Conservation (phyloP, 2,888 invertebrate species). For the Argyresthia albistria region DNA sequence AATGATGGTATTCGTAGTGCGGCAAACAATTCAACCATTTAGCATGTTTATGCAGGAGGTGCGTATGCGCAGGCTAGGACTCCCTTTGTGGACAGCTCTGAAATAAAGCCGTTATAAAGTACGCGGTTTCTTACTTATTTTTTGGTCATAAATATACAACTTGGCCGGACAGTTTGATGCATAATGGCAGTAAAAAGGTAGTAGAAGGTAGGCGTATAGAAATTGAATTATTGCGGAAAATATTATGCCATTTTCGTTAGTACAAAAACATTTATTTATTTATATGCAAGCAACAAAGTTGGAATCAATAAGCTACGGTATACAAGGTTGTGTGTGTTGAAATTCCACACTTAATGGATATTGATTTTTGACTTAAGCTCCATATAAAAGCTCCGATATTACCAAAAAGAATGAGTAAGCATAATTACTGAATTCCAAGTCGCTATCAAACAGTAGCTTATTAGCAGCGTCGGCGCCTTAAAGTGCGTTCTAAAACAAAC, state of each 20-base stretch:
- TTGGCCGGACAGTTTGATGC: slow-evolving; percentile 1
- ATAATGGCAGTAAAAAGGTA: neutral
- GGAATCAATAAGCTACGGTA: too few species aligned
- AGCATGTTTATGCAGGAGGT: slow-evolving; percentile 51
- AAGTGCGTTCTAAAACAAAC: slow-evolving; percentile 40
- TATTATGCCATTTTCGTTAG: too few species aligned
- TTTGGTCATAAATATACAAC: neutral
- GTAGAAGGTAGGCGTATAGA: neutral
- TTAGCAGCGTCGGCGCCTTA: slow-evolving; percentile 14
- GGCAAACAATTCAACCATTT: slow-evolving; percentile 56
- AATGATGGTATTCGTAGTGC: slow-evolving; percentile 27
- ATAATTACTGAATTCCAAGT: neutral
- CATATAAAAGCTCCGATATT: too few species aligned
- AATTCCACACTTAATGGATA: too few species aligned
- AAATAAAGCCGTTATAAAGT: slow-evolving; percentile 12
- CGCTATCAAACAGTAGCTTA: neutral
- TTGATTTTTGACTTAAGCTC: too few species aligned
- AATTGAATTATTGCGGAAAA: too few species aligned
- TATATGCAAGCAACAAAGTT: too few species aligned
- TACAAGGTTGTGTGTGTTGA: too few species aligned
- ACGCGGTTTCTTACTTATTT: slow-evolving; percentile 5
- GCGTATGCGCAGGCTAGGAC: slow-evolving; percentile 5
- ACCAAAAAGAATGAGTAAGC: too few species aligned
- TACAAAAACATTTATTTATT: too few species aligned
- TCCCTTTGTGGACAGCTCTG: slow-evolving; percentile 3